Evolutionary conservation across 2,888 invertebrate species (phyloP).

Genomic region (Zootermopsis nevadensis): DNA sequence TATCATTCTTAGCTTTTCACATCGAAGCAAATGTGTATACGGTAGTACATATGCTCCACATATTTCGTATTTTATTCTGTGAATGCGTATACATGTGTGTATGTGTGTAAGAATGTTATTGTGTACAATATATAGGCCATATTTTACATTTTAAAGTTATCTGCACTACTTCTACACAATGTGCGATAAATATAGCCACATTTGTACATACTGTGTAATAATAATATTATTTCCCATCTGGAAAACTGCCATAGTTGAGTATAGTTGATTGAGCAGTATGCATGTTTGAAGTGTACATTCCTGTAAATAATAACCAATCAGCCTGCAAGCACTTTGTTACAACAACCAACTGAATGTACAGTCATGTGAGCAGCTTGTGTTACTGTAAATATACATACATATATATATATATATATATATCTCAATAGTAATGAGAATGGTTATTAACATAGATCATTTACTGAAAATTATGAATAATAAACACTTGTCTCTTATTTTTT

Average conservation of each 20-base stretch:
- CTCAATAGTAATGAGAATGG: neutral
- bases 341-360: constrained; percentile 36
- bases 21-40: too few relatives aligned
- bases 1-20: too few relatives aligned
- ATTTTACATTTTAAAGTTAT: constrained; percentile 35
- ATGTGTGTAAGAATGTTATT: constrained; percentile 11
- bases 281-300: constrained; percentile 37
- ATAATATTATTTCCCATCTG: constrained; percentile 32
- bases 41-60: too few relatives aligned
- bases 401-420: neutral
- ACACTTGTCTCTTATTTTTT: constrained; percentile 33
- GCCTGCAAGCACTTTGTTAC: constrained; percentile 19
- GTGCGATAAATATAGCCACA: neutral
- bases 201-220: constrained; percentile 37
- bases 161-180: constrained; percentile 10
- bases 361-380: constrained; percentile 35
- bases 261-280: constrained; percentile 13
- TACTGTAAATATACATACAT: constrained; percentile 28
- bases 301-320: constrained; percentile 28
- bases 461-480: constrained; percentile 29
- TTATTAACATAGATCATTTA: constrained; percentile 34
- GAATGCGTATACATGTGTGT: neutral
- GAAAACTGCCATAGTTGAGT: constrained; percentile 33
- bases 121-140: constrained; percentile 34
- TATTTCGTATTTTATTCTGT: constrained; percentile 15